Base-by-base conservation (phyloP, 2,113 vertebrate species). In the Gymnogyps californianus region DNA sequence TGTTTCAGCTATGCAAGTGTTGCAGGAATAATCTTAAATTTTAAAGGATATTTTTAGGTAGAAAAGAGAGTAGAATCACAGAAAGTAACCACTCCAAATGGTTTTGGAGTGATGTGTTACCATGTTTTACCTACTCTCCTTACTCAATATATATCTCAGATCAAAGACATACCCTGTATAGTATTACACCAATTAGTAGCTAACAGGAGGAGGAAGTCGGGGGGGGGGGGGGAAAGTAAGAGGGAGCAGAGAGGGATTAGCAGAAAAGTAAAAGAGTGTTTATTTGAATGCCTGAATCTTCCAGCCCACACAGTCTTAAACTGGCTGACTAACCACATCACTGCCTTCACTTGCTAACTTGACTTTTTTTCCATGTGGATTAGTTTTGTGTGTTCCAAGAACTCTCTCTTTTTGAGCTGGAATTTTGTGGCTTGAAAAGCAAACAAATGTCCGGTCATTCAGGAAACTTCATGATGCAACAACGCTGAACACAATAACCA, bases 261-360 rank as follows among this genome's bases (percentile, higher is more conserved):
- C 58, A 93, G 87, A 95, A 96, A 82, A 87, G 66, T 69, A 88
- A 90, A 86, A 93, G 62, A 90, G 32, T 72, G 25, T 91, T 94
- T 96, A 82, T 93, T 83, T 86, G 79, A 86, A 90, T 76, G 42
- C 38, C 21, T 74, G 79, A 83, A 83, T 90, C 44, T 90, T 96
- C 34, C 82, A 88, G 36, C 25, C 78, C 62, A 93, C 89, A 94
- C 11, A 32, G 12, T 90, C 46, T 88, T 95, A 74, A 94, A 85
- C 55, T 40, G 71, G 18, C 26, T 83, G 72, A 87, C 74, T 87
- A 91, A 96, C 61, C 66, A 36, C 46, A 61, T 46, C 19, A 22
- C 46, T 79, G 52, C 31, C 82, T 88, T 93, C 66, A 58, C 67
- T 80, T 83, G 25, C 19, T 88, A 86, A 62, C 66, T 80, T 86